Percentiles rank a stretch among this genome's conserved stretches.
These are phyloP conservation scores for Pristiophorus japonicus DNA, from an alignment of 2,113 vertebrate genomes.

Conservation along the genomic window DNA sequence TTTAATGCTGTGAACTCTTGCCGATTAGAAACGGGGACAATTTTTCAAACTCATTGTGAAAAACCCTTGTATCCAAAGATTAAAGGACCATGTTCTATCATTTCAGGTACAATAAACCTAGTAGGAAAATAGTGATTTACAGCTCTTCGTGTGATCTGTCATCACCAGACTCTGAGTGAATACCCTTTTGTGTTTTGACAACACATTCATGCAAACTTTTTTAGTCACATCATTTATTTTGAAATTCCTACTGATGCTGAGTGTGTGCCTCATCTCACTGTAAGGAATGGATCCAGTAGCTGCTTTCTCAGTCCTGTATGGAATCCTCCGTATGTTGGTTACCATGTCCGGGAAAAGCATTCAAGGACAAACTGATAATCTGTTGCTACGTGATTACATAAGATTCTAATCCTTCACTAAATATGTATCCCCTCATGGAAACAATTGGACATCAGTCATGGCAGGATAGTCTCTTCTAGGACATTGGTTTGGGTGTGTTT, in stretches of 20 bases:
- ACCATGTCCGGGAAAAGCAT: neutral
- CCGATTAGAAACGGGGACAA: neutral
- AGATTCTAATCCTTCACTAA: conserved; percentile 2
- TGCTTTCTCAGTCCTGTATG: neutral
- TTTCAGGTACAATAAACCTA: neutral
- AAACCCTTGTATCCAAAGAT: neutral
- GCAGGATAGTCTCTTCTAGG: neutral
- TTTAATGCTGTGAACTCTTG: neutral
- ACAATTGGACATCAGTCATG: neutral
- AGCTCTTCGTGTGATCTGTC: neutral
- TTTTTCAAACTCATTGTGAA: neutral
- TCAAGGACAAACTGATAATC: neutral
- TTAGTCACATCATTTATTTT: neutral
- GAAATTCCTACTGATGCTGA: neutral
- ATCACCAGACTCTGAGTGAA: neutral
- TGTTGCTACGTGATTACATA: neutral
- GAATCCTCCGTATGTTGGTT: neutral
- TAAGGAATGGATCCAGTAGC: neutral
- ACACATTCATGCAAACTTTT: neutral
- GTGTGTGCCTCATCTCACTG: neutral
- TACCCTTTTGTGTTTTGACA: neutral
- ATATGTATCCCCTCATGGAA: neutral
- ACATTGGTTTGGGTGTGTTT: conserved; percentile 21
- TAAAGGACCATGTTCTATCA: neutral
- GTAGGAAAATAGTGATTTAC: neutral